Evolutionary conservation across 2,113 vertebrate species (phyloP).

Genomic region (Sebastes schlegelii): DNA sequence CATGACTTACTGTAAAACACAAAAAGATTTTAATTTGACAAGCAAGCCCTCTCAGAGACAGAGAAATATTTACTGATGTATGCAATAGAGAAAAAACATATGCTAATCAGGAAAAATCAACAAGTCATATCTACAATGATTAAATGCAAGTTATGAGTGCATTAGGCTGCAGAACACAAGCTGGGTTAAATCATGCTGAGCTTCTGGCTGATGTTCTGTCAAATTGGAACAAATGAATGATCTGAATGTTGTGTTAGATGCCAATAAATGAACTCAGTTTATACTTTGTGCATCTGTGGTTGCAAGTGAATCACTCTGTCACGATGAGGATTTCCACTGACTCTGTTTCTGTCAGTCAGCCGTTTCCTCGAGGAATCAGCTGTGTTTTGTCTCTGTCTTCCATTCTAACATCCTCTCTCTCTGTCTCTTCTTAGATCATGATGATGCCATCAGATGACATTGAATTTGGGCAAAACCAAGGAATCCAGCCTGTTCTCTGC

Average conservation of each 20-base stretch:
- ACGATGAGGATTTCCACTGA: conserved; percentile 1
- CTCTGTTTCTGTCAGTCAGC: conserved; percentile 17
- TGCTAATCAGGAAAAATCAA: conserved; percentile 51
- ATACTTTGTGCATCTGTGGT: conserved; percentile 18
- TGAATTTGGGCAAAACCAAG: too few relatives aligned
- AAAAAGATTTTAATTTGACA: background rate
- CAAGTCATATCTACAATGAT: conserved; percentile 51
- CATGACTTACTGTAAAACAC: background rate
- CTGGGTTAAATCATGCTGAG: conserved; percentile 41
- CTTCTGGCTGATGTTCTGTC: conserved; percentile 6
- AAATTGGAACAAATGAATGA: conserved; percentile 47
- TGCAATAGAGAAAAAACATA: conserved; percentile 12
- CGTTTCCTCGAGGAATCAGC: conserved; percentile 16
- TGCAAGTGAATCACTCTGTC: conserved; percentile 12
- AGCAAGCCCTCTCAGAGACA: conserved; percentile 1
- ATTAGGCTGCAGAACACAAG: conserved; percentile 45
- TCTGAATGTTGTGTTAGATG: conserved; percentile 39
- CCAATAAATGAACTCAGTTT: conserved; percentile 30
- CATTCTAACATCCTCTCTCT: background rate
- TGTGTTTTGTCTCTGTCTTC: background rate
- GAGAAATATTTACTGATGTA: conserved; percentile 24
- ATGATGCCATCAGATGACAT: too few relatives aligned
- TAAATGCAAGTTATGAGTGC: conserved; percentile 48
- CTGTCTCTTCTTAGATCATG: too few relatives aligned
- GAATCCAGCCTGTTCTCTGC: too few relatives aligned